A percentile compares a stretch with the other conserved stretches of the same genome.
phyloP scores from a whole-genome alignment of 2,797 vertebrate genomes.

The Neopelma chrysocephalum region DNA sequence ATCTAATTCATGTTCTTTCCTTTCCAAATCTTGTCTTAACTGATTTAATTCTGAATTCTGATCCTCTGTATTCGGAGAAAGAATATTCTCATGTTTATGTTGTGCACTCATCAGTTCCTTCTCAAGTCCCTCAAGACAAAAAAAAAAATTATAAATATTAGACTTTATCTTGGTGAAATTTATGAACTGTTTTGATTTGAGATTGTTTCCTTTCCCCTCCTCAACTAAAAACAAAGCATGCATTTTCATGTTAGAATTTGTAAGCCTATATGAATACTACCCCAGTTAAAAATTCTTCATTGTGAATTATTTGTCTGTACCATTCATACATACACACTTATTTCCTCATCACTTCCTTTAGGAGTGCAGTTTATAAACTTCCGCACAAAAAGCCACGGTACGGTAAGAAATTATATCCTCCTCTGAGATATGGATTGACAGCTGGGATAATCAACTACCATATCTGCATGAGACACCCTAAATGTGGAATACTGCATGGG shows the following conservation, averaged over 20 bases:
- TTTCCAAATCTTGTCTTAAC: slow-evolving; percentile 81
- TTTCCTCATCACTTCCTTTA: neutral
- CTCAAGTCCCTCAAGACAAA: slow-evolving; percentile 72
- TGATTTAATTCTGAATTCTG: slow-evolving; percentile 71
- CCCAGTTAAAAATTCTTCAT: neutral
- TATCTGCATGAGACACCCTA: neutral
- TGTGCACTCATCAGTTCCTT: slow-evolving; percentile 68
- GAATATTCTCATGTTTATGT: slow-evolving; percentile 49
- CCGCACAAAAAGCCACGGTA: neutral
- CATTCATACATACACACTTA: neutral
- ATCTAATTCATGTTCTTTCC: slow-evolving; percentile 79
- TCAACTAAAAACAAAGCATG: neutral
- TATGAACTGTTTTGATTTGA: neutral
- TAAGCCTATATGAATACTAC: neutral
- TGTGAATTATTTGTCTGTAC: neutral
- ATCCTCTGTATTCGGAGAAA: slow-evolving; percentile 21
- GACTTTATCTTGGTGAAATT: neutral
- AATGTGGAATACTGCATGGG: accelerated
- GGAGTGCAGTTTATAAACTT: neutral
- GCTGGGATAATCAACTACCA: neutral
- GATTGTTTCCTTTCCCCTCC: neutral
- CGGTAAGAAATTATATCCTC: neutral
- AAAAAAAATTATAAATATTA: neutral
- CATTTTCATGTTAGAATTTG: neutral
- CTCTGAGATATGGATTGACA: neutral